Evolutionary conservation across 2,113 vertebrate species (phyloP), one percentile per base, ranked within the genome.

Genomic region (Oncorhynchus kisutch): DNA sequence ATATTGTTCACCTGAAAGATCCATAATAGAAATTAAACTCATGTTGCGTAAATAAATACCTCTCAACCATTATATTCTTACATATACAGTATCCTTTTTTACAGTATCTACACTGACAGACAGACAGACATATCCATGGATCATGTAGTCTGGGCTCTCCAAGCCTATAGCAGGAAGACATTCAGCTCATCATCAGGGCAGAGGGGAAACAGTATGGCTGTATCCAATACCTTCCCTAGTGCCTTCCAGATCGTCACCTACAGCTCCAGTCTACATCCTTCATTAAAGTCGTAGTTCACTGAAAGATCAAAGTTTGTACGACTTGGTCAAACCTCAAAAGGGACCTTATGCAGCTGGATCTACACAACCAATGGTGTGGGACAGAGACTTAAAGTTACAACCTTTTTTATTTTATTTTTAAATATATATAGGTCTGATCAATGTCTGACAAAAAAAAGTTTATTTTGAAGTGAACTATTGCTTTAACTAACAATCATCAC

Each of bases 41-140:
- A 91, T 94, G 9, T 45, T 45, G 9, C 9, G 84, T 94, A 96
- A 95, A 96, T 97, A 96, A 97, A 97, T 96, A 96, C 90, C 90
- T 96, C 92, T 94, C 89, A 71, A 85, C 93, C 90, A 82, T 89
- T 92, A 80, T 90, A 94, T 86, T 93, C 90, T 91, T 92, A 90
- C 93, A 90, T 92, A 79, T 88, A 95, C 93, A 94, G 94, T 92
- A 96, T 93, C 93, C 78, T 87, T 94, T 92, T 92, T 96, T 20
- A 96, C 93, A 96, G 80, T 95, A 95, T 96, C 93, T 96, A 18
- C 86, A 57, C 54, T 74, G 54, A 70, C 78, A 97, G 94, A 96
- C 83, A 5, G 78, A 83, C 75, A 79, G 74, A 74, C 79, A 80
- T 75, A 76, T 65, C 76, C 79, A 66, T 16, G 57, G 76, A 31